phyloP scores from a whole-genome alignment of 2,113 vertebrate species.

The Tiliqua scincoides region DNA sequence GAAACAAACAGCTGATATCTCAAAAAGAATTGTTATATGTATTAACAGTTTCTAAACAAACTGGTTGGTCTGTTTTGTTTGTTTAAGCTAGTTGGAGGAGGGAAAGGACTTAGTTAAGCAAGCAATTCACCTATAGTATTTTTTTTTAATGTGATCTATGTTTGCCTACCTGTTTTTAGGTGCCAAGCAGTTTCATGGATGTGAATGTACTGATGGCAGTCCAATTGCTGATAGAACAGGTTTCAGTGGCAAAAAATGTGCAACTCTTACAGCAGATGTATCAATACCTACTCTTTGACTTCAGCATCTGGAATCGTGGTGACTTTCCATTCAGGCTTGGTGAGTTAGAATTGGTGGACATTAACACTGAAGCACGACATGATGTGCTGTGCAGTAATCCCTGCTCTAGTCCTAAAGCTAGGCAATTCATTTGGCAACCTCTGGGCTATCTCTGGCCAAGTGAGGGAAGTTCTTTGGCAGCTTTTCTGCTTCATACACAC shows the following conservation, averaged over 20 bases:
- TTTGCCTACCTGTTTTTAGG: constrained; percentile 69
- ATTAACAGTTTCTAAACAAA: not conserved
- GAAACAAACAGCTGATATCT: not conserved
- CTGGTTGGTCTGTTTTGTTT: not conserved
- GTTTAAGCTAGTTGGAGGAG: not conserved
- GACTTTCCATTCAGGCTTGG: constrained; percentile 96
- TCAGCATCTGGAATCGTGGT: constrained; percentile 95
- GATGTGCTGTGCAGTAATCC: not conserved
- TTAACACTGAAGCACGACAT: not conserved
- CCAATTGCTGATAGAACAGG: constrained; percentile 93
- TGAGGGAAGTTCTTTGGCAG: not conserved
- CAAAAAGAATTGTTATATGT: not conserved
- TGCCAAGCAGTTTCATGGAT: constrained; percentile 88
- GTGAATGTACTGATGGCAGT: constrained; percentile 92
- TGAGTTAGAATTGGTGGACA: constrained; percentile 64
- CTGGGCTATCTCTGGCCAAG: not conserved
- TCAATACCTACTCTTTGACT: constrained; percentile 93
- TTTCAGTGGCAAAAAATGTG: constrained; percentile 89
- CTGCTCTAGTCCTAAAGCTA: not conserved
- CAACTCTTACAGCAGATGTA: constrained; percentile 92
- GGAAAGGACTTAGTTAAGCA: not conserved
- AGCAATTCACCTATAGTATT: not conserved
- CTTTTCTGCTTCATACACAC: not conserved
- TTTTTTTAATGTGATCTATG: not conserved
- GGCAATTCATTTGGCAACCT: not conserved